A percentile compares a stretch with the other conserved stretches of the same genome.
Conservation (phyloP, 2,888 invertebrate species). For the Tinea pellionella region DNA sequence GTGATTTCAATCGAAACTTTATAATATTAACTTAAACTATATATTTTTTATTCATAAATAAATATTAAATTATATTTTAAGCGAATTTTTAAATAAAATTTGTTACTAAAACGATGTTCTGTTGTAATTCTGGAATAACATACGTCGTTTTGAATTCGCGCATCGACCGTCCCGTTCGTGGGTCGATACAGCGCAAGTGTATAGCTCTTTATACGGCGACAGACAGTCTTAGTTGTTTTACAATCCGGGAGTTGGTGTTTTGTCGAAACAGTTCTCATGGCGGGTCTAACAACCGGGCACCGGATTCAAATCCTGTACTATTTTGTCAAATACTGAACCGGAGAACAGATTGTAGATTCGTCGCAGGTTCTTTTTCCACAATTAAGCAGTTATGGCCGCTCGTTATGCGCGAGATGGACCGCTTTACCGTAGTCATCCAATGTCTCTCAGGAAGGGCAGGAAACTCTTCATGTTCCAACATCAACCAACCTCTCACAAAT, state of each 20-base stretch:
- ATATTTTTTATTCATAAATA: conserved; percentile 13
- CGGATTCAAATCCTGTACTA: too few relatives aligned
- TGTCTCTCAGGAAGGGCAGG: too few relatives aligned
- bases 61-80: conserved; percentile 14
- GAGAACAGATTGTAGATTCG: too few relatives aligned
- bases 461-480: too few relatives aligned
- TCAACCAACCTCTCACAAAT: too few relatives aligned
- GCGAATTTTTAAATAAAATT: conserved; percentile 15
- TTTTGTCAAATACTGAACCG: too few relatives aligned
- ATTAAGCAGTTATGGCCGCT: too few relatives aligned
- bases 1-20: conserved; percentile 15
- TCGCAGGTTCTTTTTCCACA: too few relatives aligned
- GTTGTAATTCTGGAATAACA: conserved; percentile 19
- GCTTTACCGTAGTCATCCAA: too few relatives aligned
- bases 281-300: background rate
- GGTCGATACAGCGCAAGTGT: conserved; percentile 61
- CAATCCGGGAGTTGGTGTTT: conserved; percentile 32
- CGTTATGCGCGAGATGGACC: too few relatives aligned
- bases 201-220: conserved; percentile 49
- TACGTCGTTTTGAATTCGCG: conserved; percentile 49
- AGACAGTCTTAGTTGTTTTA: conserved; percentile 58
- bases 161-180: conserved; percentile 37
- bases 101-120: conserved; percentile 15
- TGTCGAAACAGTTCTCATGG: background rate
- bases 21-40: conserved; percentile 18